Evolutionary conservation across 2,113 vertebrate species (phyloP), one percentile per base, ranked within the genome.

Genomic region (Scytalopus superciliaris): DNA sequence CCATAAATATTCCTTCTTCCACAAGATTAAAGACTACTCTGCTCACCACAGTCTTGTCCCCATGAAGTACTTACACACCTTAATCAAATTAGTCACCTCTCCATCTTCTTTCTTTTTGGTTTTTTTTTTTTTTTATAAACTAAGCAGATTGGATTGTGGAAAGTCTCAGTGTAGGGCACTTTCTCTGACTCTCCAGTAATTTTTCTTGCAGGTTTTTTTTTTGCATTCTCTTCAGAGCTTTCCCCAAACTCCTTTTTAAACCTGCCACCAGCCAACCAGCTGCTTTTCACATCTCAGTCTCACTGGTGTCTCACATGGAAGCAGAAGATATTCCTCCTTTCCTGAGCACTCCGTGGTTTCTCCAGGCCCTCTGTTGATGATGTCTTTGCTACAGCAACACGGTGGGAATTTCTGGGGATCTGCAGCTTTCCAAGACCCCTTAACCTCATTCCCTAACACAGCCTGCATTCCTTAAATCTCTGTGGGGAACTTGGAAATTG

Each of bases 81-180:
- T 95, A 92, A 95, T 96, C 93, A 95, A 96, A 95, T 88, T 95
- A 94, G 85, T 92, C 96, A 96, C 95, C 90, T 88, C 76, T 96
- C 86, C 49, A 75, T 96, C 92, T 90, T 92, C 30, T 31, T 45
- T 35, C 9, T 17, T 21, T 47, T 21, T 47, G 19, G 19, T 2
- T 47, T 33, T 33, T 59, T 59, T 19, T 27, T 37, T 37, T 81
- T 63, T n/a, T 59, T 11, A 72, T 78, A 84, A 92, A 89, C 55
- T 27, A 39, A 78, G 56, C 42, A 87, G 92, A 81, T 74, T 92
- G 89, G 37, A 70, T 84, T 84, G 86, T 6, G 9, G 83, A 37
- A 90, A 94, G 44, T 31, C 82, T 88, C 63, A 59, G 33, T 40
- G 59, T 33, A 69, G 17, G 52, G 93, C 27, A 14, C n/a, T 89